Percentiles rank a stretch among this genome's conserved stretches.
These are phyloP conservation scores for Cyphomyrus plagiostoma DNA, from an alignment of 2,113 vertebrate genomes.

Conservation along the genomic window DNA sequence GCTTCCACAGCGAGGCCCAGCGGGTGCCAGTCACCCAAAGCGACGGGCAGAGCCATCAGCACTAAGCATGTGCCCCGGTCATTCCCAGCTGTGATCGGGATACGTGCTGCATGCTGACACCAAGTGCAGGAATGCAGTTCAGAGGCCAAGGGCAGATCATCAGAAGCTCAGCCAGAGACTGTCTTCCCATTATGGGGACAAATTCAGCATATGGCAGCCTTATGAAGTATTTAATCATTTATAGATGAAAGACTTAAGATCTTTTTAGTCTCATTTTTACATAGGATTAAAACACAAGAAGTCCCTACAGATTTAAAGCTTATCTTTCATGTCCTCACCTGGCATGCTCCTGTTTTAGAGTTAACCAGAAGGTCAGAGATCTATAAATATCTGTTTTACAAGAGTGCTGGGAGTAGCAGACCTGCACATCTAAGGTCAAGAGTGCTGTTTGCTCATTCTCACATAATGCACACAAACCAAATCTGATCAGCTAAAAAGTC, in stretches of 20 bases:
- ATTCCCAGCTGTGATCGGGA: not conserved
- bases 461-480: not conserved
- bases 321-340: not conserved
- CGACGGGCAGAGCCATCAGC: not conserved
- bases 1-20: not conserved
- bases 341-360: not conserved
- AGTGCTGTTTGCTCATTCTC: not conserved
- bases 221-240: not conserved
- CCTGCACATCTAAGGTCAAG: not conserved
- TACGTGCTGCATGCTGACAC: not conserved
- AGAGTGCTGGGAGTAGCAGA: not conserved
- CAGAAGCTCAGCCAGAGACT: not conserved
- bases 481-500: not conserved
- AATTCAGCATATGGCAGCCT: not conserved
- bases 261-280: not conserved
- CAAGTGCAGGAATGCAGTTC: not conserved
- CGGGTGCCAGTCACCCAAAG: not conserved
- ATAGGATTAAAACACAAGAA: not conserved
- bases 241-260: not conserved
- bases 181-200: not conserved
- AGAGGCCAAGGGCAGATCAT: not conserved
- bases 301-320: not conserved
- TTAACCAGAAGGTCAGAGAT: not conserved
- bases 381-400: not conserved
- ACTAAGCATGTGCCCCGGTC: not conserved